Conservation (phyloP, 2,888 invertebrate genomes). For the Leptinotarsa rubiginosa region DNA sequence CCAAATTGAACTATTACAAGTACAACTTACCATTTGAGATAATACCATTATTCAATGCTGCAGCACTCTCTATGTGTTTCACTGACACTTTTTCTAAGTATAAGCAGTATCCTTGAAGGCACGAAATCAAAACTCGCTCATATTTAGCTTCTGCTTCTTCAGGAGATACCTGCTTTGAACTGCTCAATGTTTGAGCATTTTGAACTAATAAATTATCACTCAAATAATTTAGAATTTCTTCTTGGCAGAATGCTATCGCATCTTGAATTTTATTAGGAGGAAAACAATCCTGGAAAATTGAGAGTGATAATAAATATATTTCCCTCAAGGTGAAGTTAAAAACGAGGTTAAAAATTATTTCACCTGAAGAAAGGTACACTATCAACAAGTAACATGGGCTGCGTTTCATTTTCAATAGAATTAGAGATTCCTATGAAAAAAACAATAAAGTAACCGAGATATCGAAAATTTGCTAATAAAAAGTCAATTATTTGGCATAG, state of each 20-base stretch:
- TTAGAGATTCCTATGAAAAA: too few relatives aligned
- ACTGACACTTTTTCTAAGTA: slow-evolving; percentile 71
- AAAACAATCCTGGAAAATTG: slow-evolving; percentile 75
- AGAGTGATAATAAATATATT: too few relatives aligned
- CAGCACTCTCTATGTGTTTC: slow-evolving; percentile 69
- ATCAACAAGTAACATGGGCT: too few relatives aligned
- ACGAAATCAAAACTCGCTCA: slow-evolving; percentile 74
- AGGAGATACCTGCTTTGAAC: slow-evolving; percentile 68
- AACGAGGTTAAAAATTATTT: too few relatives aligned
- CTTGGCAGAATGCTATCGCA: slow-evolving; percentile 84
- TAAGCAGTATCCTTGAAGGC: slow-evolving; percentile 74
- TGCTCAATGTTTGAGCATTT: slow-evolving; percentile 69
- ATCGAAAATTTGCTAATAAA: too few relatives aligned
- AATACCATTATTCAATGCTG: slow-evolving; percentile 60
- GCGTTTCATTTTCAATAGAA: too few relatives aligned
- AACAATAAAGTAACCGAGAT: too few relatives aligned
- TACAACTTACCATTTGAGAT: slow-evolving; percentile 64
- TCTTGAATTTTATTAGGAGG: slow-evolving; percentile 81
- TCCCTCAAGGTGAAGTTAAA: too few relatives aligned
- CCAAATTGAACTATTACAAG: neutral
- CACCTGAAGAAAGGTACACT: too few relatives aligned
- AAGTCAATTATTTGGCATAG: too few relatives aligned
- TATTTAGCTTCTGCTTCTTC: slow-evolving; percentile 80
- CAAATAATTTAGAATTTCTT: slow-evolving; percentile 82
- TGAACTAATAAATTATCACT: slow-evolving; percentile 76